phyloP scores from a whole-genome alignment of 2,113 vertebrate genomes.

The Carassius gibelio region DNA sequence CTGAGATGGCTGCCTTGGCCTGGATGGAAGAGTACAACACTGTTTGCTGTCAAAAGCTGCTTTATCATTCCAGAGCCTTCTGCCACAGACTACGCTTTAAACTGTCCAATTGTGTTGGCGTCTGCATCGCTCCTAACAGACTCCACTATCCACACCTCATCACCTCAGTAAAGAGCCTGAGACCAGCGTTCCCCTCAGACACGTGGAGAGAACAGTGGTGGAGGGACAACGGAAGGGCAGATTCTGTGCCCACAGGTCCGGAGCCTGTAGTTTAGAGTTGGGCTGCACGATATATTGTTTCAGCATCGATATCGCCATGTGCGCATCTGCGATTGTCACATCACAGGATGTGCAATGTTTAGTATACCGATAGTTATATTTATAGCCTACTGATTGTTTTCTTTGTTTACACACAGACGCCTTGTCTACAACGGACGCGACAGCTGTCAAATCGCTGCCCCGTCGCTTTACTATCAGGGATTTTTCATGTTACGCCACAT shows the following conservation, averaged over 20 bases:
- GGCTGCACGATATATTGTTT: too few species aligned
- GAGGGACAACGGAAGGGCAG: neutral
- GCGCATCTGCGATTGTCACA: too few species aligned
- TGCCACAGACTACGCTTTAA: constrained; percentile 39
- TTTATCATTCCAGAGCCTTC: constrained; percentile 43
- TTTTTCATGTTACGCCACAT: too few species aligned
- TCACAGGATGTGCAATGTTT: too few species aligned
- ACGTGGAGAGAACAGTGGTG: neutral
- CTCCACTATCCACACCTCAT: constrained; percentile 38
- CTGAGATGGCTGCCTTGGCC: constrained; percentile 5
- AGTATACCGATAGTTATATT: too few species aligned
- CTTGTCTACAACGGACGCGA: too few species aligned
- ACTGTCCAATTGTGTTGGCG: constrained; percentile 42
- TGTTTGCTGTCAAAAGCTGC: constrained; percentile 49
- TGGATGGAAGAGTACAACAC: constrained; percentile 50
- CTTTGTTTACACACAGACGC: too few species aligned
- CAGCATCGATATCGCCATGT: too few species aligned
- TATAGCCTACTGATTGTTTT: too few species aligned
- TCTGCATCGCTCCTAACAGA: constrained; percentile 40
- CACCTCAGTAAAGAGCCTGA: constrained; percentile 11
- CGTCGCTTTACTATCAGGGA: too few species aligned
- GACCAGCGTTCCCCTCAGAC: neutral
- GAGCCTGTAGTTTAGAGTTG: neutral
- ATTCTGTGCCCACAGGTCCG: neutral
- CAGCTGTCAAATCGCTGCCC: too few species aligned